A percentile compares a stretch with the other conserved stretches of the same genome.
Conservation (phyloP, 2,113 vertebrate species). For the Scomber scombrus region DNA sequence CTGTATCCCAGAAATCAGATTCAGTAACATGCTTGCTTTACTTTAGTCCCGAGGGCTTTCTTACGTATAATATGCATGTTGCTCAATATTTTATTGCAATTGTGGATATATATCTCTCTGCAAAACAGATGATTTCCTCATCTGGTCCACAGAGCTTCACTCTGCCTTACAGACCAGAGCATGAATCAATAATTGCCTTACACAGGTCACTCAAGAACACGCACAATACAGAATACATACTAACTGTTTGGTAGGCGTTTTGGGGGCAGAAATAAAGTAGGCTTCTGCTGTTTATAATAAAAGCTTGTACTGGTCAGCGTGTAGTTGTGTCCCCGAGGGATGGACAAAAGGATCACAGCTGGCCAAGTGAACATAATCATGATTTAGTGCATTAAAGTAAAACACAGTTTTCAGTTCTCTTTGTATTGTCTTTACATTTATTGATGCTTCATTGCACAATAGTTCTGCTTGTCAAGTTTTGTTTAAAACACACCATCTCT, state of each 20-base stretch:
- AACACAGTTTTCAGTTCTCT: constrained; percentile 6
- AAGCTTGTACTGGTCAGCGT: constrained; percentile 21
- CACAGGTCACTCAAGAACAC: constrained; percentile 57
- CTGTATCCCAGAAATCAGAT: constrained; percentile 38
- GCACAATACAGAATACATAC: constrained; percentile 17
- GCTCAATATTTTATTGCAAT: constrained; percentile 65
- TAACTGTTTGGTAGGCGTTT: constrained; percentile 38
- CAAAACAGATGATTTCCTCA: constrained; percentile 59
- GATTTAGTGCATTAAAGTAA: constrained; percentile 30
- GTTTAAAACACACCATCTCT: neutral
- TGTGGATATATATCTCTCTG: constrained; percentile 43
- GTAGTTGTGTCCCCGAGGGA: constrained; percentile 14
- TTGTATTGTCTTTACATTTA: constrained; percentile 5
- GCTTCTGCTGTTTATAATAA: constrained; percentile 45
- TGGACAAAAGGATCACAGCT: constrained; percentile 8
- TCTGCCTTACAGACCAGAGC: constrained; percentile 44
- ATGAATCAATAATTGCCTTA: constrained; percentile 69
- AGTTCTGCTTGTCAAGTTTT: constrained; percentile 15
- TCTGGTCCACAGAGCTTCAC: constrained; percentile 36
- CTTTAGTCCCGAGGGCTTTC: constrained; percentile 60
- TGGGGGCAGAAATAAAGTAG: constrained; percentile 1
- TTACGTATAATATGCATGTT: constrained; percentile 48
- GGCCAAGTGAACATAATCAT: constrained; percentile 20
- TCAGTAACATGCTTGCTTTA: constrained; percentile 51
- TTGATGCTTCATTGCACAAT: constrained; percentile 5